Conservation (phyloP, 1,140 invertebrate genomes). For the Paralvinella palmiformis region DNA sequence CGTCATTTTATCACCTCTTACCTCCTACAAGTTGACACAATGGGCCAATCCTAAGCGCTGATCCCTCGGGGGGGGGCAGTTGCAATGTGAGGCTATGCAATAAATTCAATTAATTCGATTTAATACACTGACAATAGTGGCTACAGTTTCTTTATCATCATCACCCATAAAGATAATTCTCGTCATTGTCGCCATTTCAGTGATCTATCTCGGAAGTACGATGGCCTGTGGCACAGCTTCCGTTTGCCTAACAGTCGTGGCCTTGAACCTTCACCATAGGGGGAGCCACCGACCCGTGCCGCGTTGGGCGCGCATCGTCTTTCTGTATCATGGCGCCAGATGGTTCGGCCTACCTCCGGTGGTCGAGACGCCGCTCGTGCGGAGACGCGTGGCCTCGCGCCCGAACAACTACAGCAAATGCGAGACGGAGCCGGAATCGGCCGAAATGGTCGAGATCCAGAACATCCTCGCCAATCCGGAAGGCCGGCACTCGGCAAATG, state of each 20-base stretch:
- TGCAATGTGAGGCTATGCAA: not conserved
- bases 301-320: slow-evolving; percentile 1
- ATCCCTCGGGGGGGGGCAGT: too few relatives aligned
- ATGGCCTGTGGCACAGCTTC: slow-evolving; percentile 99
- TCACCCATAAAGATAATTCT: not conserved
- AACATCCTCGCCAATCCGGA: not conserved
- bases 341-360: not conserved
- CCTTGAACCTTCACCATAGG: slow-evolving; percentile 98
- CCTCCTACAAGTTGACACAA: not conserved
- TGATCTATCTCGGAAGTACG: slow-evolving; percentile 99
- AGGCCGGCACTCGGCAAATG: not conserved
- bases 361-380: not conserved
- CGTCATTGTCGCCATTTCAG: slow-evolving; percentile 57
- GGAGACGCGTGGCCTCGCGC: not conserved
- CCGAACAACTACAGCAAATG: not conserved
- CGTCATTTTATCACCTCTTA: not conserved
- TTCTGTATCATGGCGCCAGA: slow-evolving; percentile 5
- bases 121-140: not conserved
- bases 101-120: not conserved
- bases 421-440: not conserved
- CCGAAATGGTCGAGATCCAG: not conserved
- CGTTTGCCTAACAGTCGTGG: slow-evolving; percentile 96
- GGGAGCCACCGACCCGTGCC: not conserved
- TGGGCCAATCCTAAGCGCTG: not conserved
- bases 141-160: too few relatives aligned